Evolutionary conservation across 2,113 vertebrate species (phyloP).

Genomic region (Benthochromis sp.): DNA sequence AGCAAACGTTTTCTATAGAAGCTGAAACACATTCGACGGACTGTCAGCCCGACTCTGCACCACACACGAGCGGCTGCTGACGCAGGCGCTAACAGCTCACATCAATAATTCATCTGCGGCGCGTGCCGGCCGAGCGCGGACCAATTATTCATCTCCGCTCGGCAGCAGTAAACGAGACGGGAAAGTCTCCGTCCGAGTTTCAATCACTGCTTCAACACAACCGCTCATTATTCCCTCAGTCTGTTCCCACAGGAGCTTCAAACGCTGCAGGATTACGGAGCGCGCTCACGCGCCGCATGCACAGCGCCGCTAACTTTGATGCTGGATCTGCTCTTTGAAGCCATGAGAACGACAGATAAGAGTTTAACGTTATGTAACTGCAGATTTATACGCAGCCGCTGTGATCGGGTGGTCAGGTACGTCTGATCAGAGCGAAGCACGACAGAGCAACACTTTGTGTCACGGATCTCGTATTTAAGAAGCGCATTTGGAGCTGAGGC

Average conservation of each 20-base stretch:
- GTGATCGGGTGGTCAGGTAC: not conserved
- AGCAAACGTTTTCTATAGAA: not conserved
- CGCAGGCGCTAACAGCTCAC: not conserved
- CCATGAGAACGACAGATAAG: not conserved
- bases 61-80: not conserved
- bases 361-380: slow-evolving; percentile 10
- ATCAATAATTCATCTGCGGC: not conserved
- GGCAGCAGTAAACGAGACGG: not conserved
- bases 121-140: not conserved
- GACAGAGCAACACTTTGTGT: not conserved
- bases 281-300: not conserved
- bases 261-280: slow-evolving; percentile 31
- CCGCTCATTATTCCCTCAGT: slow-evolving; percentile 29
- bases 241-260: slow-evolving; percentile 31
- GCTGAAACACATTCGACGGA: not conserved
- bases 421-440: not conserved
- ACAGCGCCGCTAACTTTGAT: not conserved
- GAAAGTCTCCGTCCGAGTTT: not conserved
- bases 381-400: slow-evolving; percentile 2
- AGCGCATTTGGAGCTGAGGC: not conserved
- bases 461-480: not conserved
- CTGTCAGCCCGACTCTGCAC: not conserved
- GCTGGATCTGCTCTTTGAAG: not conserved
- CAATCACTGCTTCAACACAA: not conserved
- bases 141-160: not conserved